phyloP scores from a whole-genome alignment of 92 coral and sea anemone genomes.

The Diadumene lineata region DNA sequence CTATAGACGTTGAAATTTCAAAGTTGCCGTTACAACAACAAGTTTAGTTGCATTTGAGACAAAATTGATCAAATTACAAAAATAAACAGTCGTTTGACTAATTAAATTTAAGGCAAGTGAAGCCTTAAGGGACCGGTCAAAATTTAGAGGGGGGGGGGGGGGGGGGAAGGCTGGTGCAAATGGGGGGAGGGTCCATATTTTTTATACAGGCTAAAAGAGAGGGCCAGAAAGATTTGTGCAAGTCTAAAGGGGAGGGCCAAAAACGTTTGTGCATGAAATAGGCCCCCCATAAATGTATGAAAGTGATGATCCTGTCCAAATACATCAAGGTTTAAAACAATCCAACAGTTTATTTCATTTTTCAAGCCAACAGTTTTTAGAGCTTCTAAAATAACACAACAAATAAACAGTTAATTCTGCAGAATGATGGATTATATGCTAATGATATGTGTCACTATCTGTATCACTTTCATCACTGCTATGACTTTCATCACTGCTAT shows the following conservation, averaged over 20 bases:
- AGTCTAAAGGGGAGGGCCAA: slow-evolving; percentile 18
- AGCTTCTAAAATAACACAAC: slow-evolving; percentile 3
- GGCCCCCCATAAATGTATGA: background rate
- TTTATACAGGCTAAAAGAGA: slow-evolving; percentile 10
- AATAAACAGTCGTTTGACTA: too few species aligned
- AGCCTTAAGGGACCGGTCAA: too few species aligned
- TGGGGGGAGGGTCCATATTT: slow-evolving; percentile 11
- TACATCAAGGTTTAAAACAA: background rate
- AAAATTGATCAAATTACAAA: too few species aligned
- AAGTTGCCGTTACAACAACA: too few species aligned
- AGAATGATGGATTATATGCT: background rate
- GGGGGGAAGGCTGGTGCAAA: slow-evolving; percentile 25
- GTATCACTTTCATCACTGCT: too few species aligned
- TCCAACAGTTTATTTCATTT: slow-evolving; percentile 2
- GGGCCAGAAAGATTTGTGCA: slow-evolving; percentile 13
- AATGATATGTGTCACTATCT: background rate
- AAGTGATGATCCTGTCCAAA: background rate
- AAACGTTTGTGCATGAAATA: background rate
- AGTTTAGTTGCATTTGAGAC: too few species aligned
- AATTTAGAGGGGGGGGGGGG: too few species aligned
- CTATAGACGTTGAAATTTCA: too few species aligned
- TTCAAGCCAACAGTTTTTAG: background rate
- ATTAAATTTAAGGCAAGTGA: too few species aligned
- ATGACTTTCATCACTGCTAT: slow-evolving; percentile 8
- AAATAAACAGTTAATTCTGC: slow-evolving; percentile 14